These are phyloP conservation scores for rat (Rattus norvegicus) DNA, from an alignment of 2,113 vertebrate genomes.

Conservation along the genomic window DNA sequence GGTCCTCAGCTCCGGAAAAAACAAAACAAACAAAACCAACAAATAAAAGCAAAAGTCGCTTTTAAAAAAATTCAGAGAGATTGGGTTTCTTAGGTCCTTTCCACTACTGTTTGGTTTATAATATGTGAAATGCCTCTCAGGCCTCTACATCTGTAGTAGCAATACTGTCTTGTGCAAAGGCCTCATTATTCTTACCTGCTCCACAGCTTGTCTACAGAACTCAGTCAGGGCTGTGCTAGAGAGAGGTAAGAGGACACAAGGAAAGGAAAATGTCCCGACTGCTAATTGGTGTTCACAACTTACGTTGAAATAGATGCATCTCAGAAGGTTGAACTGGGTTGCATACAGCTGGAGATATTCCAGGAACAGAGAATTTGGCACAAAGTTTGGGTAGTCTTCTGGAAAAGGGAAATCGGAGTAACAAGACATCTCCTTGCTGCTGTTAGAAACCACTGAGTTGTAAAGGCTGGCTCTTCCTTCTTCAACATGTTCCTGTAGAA, in stretches of 20 bases:
- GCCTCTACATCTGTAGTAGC: neutral
- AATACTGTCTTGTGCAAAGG: neutral
- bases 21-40: too few species aligned
- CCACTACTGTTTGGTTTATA: neutral
- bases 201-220: neutral
- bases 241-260: neutral
- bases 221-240: neutral
- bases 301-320: slow-evolving; percentile 88
- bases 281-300: neutral
- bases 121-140: neutral
- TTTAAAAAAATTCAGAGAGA: neutral
- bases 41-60: slow-evolving; percentile 7
- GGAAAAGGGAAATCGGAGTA: slow-evolving; percentile 92
- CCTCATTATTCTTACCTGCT: neutral
- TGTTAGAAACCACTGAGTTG: slow-evolving; percentile 89
- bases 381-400: slow-evolving; percentile 89
- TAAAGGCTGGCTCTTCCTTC: slow-evolving; percentile 87
- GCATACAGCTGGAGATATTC: slow-evolving; percentile 89
- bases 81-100: neutral
- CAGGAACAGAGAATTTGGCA: slow-evolving; percentile 87
- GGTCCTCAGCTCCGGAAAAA: too few species aligned
- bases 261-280: neutral
- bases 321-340: slow-evolving; percentile 86
- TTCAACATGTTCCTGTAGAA: slow-evolving; percentile 86
- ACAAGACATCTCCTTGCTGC: slow-evolving; percentile 92